Conservation (phyloP, 2,113 vertebrate genomes). For the Pungitius pungitius region DNA sequence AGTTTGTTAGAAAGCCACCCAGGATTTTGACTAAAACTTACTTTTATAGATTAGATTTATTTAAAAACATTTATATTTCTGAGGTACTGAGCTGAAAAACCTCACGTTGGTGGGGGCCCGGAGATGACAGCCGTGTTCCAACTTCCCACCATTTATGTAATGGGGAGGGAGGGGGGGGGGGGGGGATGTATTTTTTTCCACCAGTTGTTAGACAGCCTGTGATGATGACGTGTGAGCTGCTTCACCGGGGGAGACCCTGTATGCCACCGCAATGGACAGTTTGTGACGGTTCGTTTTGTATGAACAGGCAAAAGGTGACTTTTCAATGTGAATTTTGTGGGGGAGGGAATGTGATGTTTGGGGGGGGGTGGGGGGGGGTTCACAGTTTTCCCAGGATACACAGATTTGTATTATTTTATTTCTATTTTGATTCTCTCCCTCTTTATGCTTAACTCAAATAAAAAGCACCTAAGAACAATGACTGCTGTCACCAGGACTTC, state of each 20-base stretch:
- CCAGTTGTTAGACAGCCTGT: slow-evolving; percentile 37
- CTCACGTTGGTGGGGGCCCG: slow-evolving; percentile 21
- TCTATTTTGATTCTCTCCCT: not conserved
- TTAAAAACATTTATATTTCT: slow-evolving; percentile 5
- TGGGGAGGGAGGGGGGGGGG: not conserved
- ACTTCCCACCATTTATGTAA: slow-evolving; percentile 15
- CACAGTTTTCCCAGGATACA: slow-evolving; percentile 3
- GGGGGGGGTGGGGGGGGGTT: slow-evolving; percentile 6
- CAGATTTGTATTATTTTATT: not conserved
- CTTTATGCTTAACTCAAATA: slow-evolving; percentile 9
- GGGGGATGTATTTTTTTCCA: slow-evolving; percentile 3
- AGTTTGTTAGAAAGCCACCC: slow-evolving; percentile 23
- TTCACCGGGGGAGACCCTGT: slow-evolving; percentile 53
- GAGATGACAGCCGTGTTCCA: slow-evolving; percentile 21
- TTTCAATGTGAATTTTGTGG: not conserved
- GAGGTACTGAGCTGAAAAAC: slow-evolving; percentile 39
- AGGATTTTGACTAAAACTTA: slow-evolving; percentile 16
- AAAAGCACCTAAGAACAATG: slow-evolving; percentile 11
- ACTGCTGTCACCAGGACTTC: slow-evolving; percentile 25
- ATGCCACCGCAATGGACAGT: slow-evolving; percentile 14
- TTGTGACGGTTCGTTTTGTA: not conserved
- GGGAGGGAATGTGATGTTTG: not conserved
- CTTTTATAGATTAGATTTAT: slow-evolving; percentile 9
- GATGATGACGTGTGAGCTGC: slow-evolving; percentile 18
- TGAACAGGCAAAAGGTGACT: not conserved